Evolutionary conservation across 1,140 invertebrate genomes (phyloP).

Genomic region (Monochamus saltuarius): DNA sequence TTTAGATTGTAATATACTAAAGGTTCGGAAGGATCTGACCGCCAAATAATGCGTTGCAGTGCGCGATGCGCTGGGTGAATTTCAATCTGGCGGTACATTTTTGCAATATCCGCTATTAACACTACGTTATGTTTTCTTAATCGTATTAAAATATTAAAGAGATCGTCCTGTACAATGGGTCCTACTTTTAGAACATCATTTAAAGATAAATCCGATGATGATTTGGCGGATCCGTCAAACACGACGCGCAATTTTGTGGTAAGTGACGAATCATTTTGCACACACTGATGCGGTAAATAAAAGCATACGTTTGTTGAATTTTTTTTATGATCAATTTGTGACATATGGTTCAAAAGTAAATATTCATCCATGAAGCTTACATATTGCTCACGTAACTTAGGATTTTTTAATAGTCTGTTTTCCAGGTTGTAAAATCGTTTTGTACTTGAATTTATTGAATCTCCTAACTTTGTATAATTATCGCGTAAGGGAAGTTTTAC

Average conservation of each 20-base stretch:
- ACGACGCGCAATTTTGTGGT: neutral
- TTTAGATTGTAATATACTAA: constrained; percentile 44
- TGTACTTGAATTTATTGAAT: too few species aligned
- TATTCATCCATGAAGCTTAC: too few species aligned
- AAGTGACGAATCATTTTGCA: neutral
- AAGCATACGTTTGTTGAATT: neutral
- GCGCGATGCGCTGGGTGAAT: neutral
- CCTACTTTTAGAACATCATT: constrained; percentile 37
- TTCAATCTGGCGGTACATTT: constrained; percentile 37
- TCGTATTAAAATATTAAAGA: constrained; percentile 37
- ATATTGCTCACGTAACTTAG: too few species aligned
- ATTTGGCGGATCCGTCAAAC: neutral
- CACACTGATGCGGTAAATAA: neutral
- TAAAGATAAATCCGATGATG: constrained; percentile 32
- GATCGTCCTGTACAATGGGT: constrained; percentile 42
- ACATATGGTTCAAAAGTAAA: neutral
- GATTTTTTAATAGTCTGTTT: too few species aligned
- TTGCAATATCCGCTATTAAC: constrained; percentile 47
- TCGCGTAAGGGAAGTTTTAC: too few species aligned
- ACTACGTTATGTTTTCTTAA: constrained; percentile 43
- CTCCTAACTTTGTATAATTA: too few species aligned
- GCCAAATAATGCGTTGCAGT: constrained; percentile 53
- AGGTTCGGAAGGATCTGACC: constrained; percentile 27
- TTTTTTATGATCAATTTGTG: neutral
- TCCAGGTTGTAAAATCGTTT: too few species aligned